These are phyloP conservation scores for Zygaena filipendulae DNA, from an alignment of 2,888 invertebrate genomes.

Conservation along the genomic window DNA sequence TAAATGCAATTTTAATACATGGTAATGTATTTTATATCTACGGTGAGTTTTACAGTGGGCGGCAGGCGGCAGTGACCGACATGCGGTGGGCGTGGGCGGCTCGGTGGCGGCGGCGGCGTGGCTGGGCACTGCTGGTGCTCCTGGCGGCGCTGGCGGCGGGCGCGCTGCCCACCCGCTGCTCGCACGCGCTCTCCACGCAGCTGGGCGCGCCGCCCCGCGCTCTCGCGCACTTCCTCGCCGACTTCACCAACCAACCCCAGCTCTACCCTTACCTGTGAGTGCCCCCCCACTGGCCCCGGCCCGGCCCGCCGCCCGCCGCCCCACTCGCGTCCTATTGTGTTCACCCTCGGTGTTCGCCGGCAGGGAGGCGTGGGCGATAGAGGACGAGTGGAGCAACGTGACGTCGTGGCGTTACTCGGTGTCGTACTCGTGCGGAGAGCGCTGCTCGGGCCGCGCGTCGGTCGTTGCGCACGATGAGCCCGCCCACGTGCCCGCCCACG, in stretches of 20 bases:
- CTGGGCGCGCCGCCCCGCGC: no score
- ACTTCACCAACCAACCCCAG: conserved; percentile 31
- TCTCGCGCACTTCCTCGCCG: conserved; percentile 38
- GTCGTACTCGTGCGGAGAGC: conserved; percentile 29
- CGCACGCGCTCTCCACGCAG: conserved; percentile 15
- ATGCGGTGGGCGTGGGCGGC: conserved; percentile 44
- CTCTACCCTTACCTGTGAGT: conserved; percentile 19
- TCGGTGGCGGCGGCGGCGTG: conserved; percentile 32
- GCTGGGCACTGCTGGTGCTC: conserved; percentile 40
- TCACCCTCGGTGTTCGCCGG: no score
- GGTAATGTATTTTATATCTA: no score
- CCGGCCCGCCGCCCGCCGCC: background rate
- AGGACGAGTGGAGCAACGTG: conserved; percentile 33
- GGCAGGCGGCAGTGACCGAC: no score
- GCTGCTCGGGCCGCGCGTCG: conserved; percentile 25
- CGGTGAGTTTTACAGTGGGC: no score
- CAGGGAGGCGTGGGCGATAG: no score
- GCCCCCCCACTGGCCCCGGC: conserved; percentile 5
- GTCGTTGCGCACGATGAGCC: conserved; percentile 20
- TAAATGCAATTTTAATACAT: no score
- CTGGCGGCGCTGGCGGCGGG: conserved; percentile 23
- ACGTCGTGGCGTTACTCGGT: conserved; percentile 34
- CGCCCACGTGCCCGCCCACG: background rate
- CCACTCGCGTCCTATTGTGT: background rate
- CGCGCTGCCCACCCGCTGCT: conserved; percentile 11